Evolutionary conservation across 35 echinoderm and acorn worm species (phyloP), one percentile per base, ranked within the genome.

Genomic region (Diadema setosum): DNA sequence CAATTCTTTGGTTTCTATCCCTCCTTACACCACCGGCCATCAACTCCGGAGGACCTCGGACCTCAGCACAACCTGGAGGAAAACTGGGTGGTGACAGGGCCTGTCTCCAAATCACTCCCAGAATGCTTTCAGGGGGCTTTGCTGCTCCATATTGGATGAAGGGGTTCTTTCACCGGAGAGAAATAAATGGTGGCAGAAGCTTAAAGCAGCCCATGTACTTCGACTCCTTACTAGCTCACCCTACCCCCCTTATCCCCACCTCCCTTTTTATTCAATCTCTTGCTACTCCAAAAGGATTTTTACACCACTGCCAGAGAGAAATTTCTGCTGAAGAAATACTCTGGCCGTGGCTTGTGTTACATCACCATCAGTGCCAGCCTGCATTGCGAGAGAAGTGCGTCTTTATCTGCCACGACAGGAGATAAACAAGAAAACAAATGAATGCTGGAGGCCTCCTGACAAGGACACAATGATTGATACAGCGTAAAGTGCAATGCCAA

Each of bases 341-440:
- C 63, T 67, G 63, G 30, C 63, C 27, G 63, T 34, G 37, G 63
- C 63, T 67, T 67, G 63, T 67, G 63, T 67, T 67, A 34, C 37
- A 34, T 6, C 27, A 34, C 63, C 37, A 67, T 67, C 63, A 67
- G 37, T 67, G 63, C 63, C 63, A 67, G 20, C 30, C 27, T 15
- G 27, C 30, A 67, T 67, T 67, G 37, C 63, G 37, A 34, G 63
- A 67, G 63, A 26, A 16, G 27, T 67, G 37, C 5, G 30, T 67
- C 63, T 67, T 34, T 34, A 67, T 67, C 63, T 67, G 63, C 63
- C 63, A 34, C 37, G 63, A 67, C 63, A 67, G 27, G 63, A 67
- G n/a, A 67, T 67, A 67, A 67, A 67, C 63, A 67, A 67, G 63
- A 67, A 26, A 67, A 67, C 63, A 67, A 67, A 67, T 67, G 21